phyloP scores from a whole-genome alignment of 2,797 vertebrate species.

The Austrolebias charrua region DNA sequence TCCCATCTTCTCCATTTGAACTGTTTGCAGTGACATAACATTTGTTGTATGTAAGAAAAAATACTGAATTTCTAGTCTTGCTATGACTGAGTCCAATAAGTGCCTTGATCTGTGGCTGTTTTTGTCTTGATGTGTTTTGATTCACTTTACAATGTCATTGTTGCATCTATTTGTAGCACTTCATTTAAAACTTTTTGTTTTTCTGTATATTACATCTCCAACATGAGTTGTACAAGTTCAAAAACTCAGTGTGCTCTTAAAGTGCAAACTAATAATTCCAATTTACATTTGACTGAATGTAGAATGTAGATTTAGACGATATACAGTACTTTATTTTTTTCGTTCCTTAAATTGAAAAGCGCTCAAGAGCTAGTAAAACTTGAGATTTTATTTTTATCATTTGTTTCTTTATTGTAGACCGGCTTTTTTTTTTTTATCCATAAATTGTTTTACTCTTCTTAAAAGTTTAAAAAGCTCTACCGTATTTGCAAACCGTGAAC shows the following conservation, averaged over 20 bases:
- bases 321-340: too few relatives aligned
- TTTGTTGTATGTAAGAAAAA: slow-evolving; percentile 9
- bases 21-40: neutral
- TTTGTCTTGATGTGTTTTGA: slow-evolving; percentile 25
- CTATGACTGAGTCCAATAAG: slow-evolving; percentile 8
- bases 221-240: slow-evolving; percentile 6
- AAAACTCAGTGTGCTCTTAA: neutral
- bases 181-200: too few relatives aligned
- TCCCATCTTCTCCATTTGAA: slow-evolving; percentile 13
- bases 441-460: too few relatives aligned
- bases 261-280: neutral
- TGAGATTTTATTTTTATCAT: neutral
- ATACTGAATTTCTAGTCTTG: neutral
- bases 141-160: neutral
- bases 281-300: too few relatives aligned
- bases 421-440: too few relatives aligned
- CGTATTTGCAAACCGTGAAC: too few relatives aligned
- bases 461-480: too few relatives aligned
- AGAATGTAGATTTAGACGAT: too few relatives aligned
- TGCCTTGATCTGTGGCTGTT: slow-evolving; percentile 20
- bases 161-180: neutral
- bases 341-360: too few relatives aligned
- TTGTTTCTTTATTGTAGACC: too few relatives aligned
- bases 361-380: neutral
- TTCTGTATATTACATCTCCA: neutral